Evolutionary conservation across 2,113 vertebrate species (phyloP), one percentile per base, ranked within the genome.

Genomic region (Misgurnus mizolepis): DNA sequence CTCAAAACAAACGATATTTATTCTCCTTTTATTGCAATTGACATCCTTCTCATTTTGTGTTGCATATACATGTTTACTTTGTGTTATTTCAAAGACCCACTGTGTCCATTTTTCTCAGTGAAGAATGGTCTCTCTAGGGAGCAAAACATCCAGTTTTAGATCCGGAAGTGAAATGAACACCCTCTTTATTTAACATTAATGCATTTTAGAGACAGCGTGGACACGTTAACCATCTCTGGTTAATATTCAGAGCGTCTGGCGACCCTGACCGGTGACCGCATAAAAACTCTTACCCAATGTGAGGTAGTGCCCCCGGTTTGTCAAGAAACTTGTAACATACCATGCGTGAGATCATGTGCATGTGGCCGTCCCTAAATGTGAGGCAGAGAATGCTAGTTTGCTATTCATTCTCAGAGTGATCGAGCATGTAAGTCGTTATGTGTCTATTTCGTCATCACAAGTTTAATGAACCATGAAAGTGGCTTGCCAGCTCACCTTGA

Each of bases 401-500:
- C 14, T 82, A 87, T 83, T 85, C 58, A 90, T 88, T 86, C 84
- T 80, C 79, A 78, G 72, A 79, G 83, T 86, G 87, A 88, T 88
- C 87, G 84, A 81, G 85, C 82, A 75, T 87, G 81, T 84, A 78
- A 72, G 50, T 68, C 67, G 81, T 87, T 4, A 34, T 34, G 78
- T 83, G 71, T 80, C 64, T 70, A 65, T 12, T 87, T 85, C 79
- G 83, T 85, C 87, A 86, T 88, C 84, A 85, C 84, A 74, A 86
- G 83, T 90, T 88, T 90, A 90, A 91, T 84, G 89, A 88, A 89
- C 88, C 89, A 85, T 90, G 86, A 89, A 91, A 89, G 87, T 86
- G 85, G 80, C 86, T 83, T 60, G 80, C 83, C 89, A 82, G 12
- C 87, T 90, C 90, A 88, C 85, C 88, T 88, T 90, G 85, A 89